A percentile compares a stretch with the other conserved stretches of the same genome.
phyloP scores from a whole-genome alignment of 2,888 invertebrate genomes.

The Epinotia bilunana region DNA sequence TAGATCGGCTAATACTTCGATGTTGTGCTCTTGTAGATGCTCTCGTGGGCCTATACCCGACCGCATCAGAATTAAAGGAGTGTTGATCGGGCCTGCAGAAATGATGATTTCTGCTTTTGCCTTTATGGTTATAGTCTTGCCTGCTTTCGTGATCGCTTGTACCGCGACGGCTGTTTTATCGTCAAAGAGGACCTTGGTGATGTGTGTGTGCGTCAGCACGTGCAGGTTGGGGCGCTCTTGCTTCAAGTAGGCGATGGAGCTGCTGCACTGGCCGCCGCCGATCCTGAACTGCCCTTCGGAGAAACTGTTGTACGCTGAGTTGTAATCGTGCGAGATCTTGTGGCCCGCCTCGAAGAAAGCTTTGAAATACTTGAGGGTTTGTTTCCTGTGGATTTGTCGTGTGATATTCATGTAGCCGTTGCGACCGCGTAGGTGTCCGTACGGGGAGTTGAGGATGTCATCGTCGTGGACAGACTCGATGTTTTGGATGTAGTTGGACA shows the following conservation, averaged over 20 bases:
- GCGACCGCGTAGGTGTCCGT: not conserved
- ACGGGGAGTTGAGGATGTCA: conserved; percentile 16
- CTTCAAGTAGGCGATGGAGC: conserved; percentile 19
- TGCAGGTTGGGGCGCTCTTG: conserved; percentile 31
- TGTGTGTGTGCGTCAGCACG: conserved; percentile 27
- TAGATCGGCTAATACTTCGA: conserved; percentile 24
- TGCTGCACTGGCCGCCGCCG: conserved; percentile 31
- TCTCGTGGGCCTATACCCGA: conserved; percentile 42
- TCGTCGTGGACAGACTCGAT: conserved; percentile 28
- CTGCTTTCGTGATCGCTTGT: conserved; percentile 11
- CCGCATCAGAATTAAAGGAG: conserved; percentile 41
- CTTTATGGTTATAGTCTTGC: conserved; percentile 20
- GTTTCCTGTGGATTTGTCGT: conserved; percentile 10
- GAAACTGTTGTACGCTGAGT: conserved; percentile 4
- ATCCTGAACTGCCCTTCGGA: conserved; percentile 39
- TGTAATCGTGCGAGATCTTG: conserved; percentile 23
- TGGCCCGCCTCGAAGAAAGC: conserved; percentile 13
- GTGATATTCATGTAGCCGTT: conserved; percentile 14
- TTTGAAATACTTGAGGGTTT: conserved; percentile 23
- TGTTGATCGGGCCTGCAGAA: conserved; percentile 42
- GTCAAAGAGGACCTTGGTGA: conserved; percentile 32
- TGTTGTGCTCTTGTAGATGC: conserved; percentile 29
- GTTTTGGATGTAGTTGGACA: conserved; percentile 38
- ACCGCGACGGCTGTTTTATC: conserved; percentile 22
- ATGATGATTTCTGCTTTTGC: conserved; percentile 35